Conservation (phyloP, 2,888 invertebrate genomes). For the Elmis aenea region DNA sequence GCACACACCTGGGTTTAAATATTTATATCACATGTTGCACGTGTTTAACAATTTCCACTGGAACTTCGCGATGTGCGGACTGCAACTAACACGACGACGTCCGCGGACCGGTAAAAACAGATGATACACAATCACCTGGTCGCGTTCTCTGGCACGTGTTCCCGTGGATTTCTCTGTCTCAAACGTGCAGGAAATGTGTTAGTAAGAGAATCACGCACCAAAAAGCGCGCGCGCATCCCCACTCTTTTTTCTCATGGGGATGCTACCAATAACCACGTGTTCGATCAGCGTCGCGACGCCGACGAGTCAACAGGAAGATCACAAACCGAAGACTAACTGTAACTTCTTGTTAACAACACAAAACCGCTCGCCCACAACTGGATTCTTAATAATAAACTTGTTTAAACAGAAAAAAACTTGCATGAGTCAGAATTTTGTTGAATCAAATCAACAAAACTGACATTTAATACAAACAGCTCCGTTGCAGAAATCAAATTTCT, state of each 20-base stretch:
- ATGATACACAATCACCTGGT: constrained; percentile 21
- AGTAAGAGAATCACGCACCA: constrained; percentile 33
- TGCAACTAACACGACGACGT: no score
- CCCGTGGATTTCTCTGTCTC: constrained; percentile 26
- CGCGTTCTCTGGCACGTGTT: constrained; percentile 15
- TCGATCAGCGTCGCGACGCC: constrained; percentile 10
- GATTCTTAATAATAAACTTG: no score
- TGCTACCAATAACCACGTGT: constrained; percentile 26
- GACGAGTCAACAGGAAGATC: constrained; percentile 2
- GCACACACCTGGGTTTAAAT: background rate
- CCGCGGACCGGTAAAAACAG: no score
- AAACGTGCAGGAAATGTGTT: constrained; percentile 28
- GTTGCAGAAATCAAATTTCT: no score
- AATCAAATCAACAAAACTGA: no score
- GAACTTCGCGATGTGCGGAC: no score
- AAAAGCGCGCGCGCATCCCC: constrained; percentile 30
- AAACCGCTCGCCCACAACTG: no score
- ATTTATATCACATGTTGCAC: constrained; percentile 9
- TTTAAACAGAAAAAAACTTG: no score
- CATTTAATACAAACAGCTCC: no score
- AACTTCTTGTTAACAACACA: no score
- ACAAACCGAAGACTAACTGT: no score
- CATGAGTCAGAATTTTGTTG: no score
- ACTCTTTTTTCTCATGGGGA: constrained; percentile 35
- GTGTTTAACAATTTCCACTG: constrained; percentile 9